These are phyloP conservation scores for Microdon myrmicae DNA, from an alignment of 2,888 invertebrate genomes.

Conservation along the genomic window DNA sequence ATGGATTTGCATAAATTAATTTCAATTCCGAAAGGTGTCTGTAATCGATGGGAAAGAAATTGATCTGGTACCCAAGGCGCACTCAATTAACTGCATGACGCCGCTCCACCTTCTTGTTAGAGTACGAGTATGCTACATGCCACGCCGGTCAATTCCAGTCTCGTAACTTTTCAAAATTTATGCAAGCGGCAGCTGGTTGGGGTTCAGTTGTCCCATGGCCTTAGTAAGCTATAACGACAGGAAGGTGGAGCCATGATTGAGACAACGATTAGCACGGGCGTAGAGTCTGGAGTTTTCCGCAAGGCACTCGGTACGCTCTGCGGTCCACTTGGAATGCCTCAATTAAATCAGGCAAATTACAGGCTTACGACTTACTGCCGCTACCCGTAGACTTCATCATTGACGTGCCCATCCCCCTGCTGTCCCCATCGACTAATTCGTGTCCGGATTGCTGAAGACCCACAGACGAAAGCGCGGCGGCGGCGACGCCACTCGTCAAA, in stretches of 20 bases:
- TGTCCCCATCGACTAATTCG: conserved; percentile 23
- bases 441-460: conserved; percentile 37
- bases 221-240: conserved; percentile 9
- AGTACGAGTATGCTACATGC: conserved; percentile 30
- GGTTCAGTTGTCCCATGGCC: not conserved
- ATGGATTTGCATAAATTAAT: conserved; percentile 42
- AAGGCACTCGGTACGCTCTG: too few species aligned
- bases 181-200: conserved; percentile 1
- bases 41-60: conserved; percentile 13
- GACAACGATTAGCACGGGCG: conserved; percentile 40
- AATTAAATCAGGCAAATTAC: conserved; percentile 52
- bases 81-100: conserved; percentile 42
- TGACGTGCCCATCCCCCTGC: not conserved
- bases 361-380: conserved; percentile 28
- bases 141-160: not conserved
- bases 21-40: conserved; percentile 33
- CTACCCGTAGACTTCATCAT: conserved; percentile 27
- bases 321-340: conserved; percentile 33
- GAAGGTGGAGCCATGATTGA: conserved; percentile 50
- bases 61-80: conserved; percentile 41
- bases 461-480: conserved; percentile 4
- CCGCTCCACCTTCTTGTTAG: too few species aligned
- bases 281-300: conserved; percentile 14
- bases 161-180: conserved; percentile 12
- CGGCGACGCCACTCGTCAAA: conserved; percentile 17